Base-by-base conservation (phyloP, 2,888 invertebrate species). In the Siphlonurus alternatus region DNA sequence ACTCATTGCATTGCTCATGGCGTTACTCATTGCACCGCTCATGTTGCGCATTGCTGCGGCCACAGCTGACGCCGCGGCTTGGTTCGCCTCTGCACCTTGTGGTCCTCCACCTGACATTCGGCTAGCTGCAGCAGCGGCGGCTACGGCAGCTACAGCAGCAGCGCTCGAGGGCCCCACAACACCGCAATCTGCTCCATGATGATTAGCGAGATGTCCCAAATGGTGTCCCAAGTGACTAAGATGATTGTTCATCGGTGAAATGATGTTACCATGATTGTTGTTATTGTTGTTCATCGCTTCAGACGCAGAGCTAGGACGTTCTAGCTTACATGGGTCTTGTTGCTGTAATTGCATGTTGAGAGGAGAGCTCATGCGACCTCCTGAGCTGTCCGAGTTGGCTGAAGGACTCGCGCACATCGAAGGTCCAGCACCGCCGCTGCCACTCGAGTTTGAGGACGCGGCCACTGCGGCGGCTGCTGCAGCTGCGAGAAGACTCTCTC, bases 321-420 rank as follows among this genome's bases (percentile, higher is more conserved):
- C 56, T 5, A 56, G n/a, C n/a, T 56, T 56, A 20, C 56, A 56
- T 7, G 22, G n/a, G n/a, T 56, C 56, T 7, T 56, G n/a, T n/a
- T n/a, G 56, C n/a, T 56, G 56, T 5, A 56, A 20, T 22, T 56
- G 56, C 56, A 56, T 56, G 56, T 56, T 56, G 5, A 56, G 56
- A n/a, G 56, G 56, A 7, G 56, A 56, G 7, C 89, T 88, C 2
- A 89, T 79, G 64, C 89, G 81, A 63, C 89, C 89, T 71, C 88
- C 89, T 23, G 90, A 90, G 71, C 89, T 89, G 76, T 92, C 92
- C 60, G 90, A 90, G 75, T 90, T 90, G 22, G 87, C 88, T 53
- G 89, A 89, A 1, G 91, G 91, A 61, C 90, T 89, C 19, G 89
- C 88, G 70, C 90, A 86, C 80, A 84, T 80, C 5, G 61, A 38